Conservation (phyloP, 2,113 vertebrate genomes). For the Lipophrys pholis region DNA sequence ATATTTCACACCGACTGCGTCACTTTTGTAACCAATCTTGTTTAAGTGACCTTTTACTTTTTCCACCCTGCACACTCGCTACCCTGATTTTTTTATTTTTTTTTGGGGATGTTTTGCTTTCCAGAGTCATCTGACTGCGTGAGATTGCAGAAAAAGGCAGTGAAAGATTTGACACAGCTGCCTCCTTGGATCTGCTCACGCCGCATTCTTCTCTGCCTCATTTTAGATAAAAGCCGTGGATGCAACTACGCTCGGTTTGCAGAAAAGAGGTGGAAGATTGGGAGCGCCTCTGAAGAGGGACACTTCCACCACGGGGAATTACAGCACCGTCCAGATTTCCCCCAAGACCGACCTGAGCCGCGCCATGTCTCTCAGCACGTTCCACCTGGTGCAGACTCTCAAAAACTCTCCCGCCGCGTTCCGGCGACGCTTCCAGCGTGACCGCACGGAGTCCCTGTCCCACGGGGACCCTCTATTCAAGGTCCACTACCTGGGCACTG, state of each 20-base stretch:
- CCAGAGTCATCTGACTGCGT: neutral
- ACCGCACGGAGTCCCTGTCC: slow-evolving; percentile 83
- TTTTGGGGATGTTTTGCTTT: too few relatives aligned
- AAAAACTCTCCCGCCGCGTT: slow-evolving; percentile 85
- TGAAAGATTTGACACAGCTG: neutral
- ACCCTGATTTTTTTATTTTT: slow-evolving; percentile 31
- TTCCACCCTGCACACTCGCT: slow-evolving; percentile 6
- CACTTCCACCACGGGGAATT: neutral
- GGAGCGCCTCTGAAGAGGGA: slow-evolving; percentile 32
- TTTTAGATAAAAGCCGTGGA: slow-evolving; percentile 69
- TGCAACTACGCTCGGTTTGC: slow-evolving; percentile 48
- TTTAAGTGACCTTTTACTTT: slow-evolving; percentile 34
- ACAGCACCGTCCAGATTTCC: slow-evolving; percentile 10
- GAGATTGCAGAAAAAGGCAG: neutral
- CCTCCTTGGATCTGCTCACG: slow-evolving; percentile 10
- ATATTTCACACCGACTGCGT: slow-evolving; percentile 52
- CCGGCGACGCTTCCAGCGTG: slow-evolving; percentile 81
- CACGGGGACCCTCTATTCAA: slow-evolving; percentile 87
- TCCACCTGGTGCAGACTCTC: slow-evolving; percentile 85
- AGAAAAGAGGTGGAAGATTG: slow-evolving; percentile 46
- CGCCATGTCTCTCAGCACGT: slow-evolving; percentile 79
- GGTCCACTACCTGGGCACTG: slow-evolving; percentile 85
- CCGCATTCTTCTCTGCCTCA: neutral
- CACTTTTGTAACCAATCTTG: slow-evolving; percentile 62
- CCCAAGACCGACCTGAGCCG: slow-evolving; percentile 10